Base-by-base conservation (phyloP, 1,140 invertebrate species). In the Tetraneura akinire region DNA sequence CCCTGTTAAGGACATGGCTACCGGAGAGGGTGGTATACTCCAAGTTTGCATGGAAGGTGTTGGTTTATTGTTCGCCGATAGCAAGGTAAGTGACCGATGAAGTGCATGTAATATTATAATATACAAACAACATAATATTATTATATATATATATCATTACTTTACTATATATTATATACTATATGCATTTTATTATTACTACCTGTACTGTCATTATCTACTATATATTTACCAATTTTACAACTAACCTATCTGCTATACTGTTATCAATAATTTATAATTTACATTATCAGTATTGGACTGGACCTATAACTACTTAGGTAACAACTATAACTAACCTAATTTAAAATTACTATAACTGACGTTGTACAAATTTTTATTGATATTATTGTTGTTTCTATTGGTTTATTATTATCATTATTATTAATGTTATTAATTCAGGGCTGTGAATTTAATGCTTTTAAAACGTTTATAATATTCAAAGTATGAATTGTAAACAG, bases 31-130 rank as follows among this genome's bases (percentile, higher is more conserved):
- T 70, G 98, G 98, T 14, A 90, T 99, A 47, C 91, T 99, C 80
- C 97, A 98, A 90, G 97, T 99, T 84, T 98, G 97, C 89, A 97
- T 99, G 91, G 97, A 99, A 88, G 98, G 98, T 83, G 96, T 99
- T 84, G 96, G 96, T 82, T 91, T 99, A 81, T 92, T 98, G 81
- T 98, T 99, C 88, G 97, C 96, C 82, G 97, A 97, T 86, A 98
- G 96, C 91, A 98, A 99, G 96, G 97, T 99, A 92, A 85, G 83
- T 78, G 32, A 68, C 29, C 16, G 16, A 37, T 53, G 18, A 37
- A 57, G 3, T 74, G 71, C 51, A 74, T 55, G 71, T n/a, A n/a
- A n/a, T n/a, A n/a, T n/a, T n/a, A n/a, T n/a, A n/a, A n/a, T n/a
- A n/a, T n/a, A n/a, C n/a, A n/a, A n/a, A n/a, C n/a, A n/a, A n/a